Conservation (phyloP, 2,888 invertebrate species). For the Sericinus montela region DNA sequence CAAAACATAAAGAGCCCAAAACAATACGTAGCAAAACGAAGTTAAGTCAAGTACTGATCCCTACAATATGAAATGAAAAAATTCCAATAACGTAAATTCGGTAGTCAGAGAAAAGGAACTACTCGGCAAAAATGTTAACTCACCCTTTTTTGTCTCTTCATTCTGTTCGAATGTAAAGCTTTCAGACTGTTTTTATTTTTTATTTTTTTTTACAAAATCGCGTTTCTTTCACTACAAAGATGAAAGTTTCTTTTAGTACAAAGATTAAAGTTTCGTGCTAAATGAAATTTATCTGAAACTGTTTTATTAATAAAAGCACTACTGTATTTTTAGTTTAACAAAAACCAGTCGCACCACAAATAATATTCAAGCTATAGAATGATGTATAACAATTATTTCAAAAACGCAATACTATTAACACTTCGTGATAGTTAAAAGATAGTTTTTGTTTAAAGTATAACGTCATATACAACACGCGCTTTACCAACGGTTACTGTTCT, state of each 20-base stretch:
- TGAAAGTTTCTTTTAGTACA: slow-evolving; percentile 10
- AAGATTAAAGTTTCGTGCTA: slow-evolving; percentile 9
- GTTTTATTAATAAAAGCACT: slow-evolving; percentile 4
- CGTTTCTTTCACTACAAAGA: slow-evolving; percentile 3
- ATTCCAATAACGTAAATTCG: slow-evolving; percentile 1
- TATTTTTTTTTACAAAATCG: slow-evolving; percentile 4
- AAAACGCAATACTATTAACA: too few relatives aligned
- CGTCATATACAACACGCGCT: too few relatives aligned
- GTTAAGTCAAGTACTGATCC: neutral
- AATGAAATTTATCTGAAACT: slow-evolving; percentile 5
- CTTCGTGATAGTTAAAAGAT: too few relatives aligned
- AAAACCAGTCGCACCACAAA: too few relatives aligned
- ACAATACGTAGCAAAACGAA: too few relatives aligned
- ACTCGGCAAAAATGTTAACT: slow-evolving; percentile 1
- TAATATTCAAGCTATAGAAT: too few relatives aligned
- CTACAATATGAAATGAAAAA: slow-evolving; percentile 3
- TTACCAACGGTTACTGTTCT: too few relatives aligned
- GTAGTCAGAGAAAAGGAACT: neutral
- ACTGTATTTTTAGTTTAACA: too few relatives aligned
- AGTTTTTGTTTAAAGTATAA: too few relatives aligned
- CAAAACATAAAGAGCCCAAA: too few relatives aligned
- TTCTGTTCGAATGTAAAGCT: slow-evolving; percentile 1
- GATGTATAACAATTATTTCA: too few relatives aligned
- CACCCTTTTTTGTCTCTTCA: neutral
- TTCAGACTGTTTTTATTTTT: neutral